phyloP scores from a whole-genome alignment of 2,113 vertebrate species.

The Calonectris borealis region DNA sequence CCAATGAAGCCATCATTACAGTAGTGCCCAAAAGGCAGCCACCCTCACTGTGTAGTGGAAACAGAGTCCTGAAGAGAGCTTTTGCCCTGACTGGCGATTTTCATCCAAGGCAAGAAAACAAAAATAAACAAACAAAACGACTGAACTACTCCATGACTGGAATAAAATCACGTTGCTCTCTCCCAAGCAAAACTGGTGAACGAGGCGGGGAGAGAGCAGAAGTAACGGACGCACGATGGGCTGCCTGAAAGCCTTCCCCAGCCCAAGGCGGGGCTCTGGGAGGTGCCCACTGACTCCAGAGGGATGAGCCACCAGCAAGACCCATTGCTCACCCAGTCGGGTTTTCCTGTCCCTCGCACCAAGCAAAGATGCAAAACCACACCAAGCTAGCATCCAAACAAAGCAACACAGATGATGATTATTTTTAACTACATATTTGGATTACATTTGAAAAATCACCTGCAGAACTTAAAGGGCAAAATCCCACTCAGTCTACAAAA shows the following conservation, averaged over 20 bases:
- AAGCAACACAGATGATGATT: not conserved
- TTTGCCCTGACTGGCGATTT: not conserved
- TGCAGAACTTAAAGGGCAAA: not conserved
- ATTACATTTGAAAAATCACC: not conserved
- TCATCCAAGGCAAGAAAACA: not conserved
- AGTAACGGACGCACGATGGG: rapidly evolving
- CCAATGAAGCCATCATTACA: not conserved
- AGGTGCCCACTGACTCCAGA: not conserved
- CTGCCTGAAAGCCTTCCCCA: not conserved
- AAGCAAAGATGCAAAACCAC: not conserved
- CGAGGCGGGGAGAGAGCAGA: not conserved
- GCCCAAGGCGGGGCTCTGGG: not conserved
- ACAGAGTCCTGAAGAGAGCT: not conserved
- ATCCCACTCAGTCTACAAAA: not conserved
- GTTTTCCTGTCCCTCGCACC: not conserved
- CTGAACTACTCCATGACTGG: no score
- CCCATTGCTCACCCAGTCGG: not conserved
- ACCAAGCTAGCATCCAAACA: not conserved
- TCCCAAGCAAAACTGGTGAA: not conserved
- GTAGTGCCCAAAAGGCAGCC: not conserved
- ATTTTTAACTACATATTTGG: not conserved
- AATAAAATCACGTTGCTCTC: not conserved
- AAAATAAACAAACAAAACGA: not conserved
- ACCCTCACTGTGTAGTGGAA: not conserved
- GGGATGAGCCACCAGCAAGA: not conserved